Evolutionary conservation across 1,140 invertebrate species (phyloP), one percentile per base, ranked within the genome.

Genomic region (Neomicropteryx cornuta): DNA sequence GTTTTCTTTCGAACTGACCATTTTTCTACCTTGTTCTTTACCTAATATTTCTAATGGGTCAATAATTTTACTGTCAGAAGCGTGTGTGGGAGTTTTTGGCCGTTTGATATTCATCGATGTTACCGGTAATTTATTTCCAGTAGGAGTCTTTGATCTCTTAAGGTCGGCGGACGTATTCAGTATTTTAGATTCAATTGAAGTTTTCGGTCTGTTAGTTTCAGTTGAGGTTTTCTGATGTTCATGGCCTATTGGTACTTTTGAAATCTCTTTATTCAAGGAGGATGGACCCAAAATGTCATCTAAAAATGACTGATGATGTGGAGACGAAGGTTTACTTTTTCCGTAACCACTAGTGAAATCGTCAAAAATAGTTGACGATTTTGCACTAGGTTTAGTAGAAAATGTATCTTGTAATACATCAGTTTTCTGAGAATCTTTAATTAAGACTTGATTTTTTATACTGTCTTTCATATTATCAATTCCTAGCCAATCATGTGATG

Each of bases 261-360:
- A 36, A 21, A 28, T 34, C 5, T 14, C 36, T n/a, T 44, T 22
- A 47, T 57, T 56, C n/a, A 39, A 42, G 19, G 52, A 42, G 18
- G 50, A 32, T 5, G 44, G 46, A 18, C 62, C 62, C 16, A 65
- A 46, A 38, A 65, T 62, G 48, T 63, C 62, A 32, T 63, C 59
- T 30, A 65, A 44, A 29, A 63, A 33, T 5, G 55, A 63, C 37
- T 62, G 58, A 1, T n/a, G n/a, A n/a, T n/a, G n/a, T n/a, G n/a
- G n/a, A n/a, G n/a, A n/a, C n/a, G 59, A 59, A 41, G 52, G 58
- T 47, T 58, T 65, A 16, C 55, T 51, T 42, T 54, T 62, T 36
- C 60, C 58, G 34, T 49, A 24, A 18, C 51, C 50, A 13, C 17
- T 18, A 21, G 39, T 31, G 14, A 52, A 29, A 16, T 56, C 53